Evolutionary conservation across 2,113 vertebrate species (phyloP), one percentile per base, ranked within the genome.

Genomic region (Kryptolebias marmoratus): DNA sequence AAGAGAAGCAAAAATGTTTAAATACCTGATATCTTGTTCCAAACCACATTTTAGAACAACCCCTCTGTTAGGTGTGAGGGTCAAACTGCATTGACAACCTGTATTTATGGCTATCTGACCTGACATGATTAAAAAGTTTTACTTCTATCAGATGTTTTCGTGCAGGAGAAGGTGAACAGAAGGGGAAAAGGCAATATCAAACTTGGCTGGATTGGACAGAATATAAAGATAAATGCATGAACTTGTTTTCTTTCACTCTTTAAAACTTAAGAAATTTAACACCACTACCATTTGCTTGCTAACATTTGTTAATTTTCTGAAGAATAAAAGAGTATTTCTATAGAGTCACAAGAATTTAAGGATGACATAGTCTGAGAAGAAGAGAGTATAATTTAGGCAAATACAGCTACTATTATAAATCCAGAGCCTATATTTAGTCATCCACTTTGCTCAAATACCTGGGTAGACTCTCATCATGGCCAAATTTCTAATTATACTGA

Each of bases 141-240:
- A 92, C 94, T 92, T 88, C 87, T 87, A 84, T 93, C 91, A 91
- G 81, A 92, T 90, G 93, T 91, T 92, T 90, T 87, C 89, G 86
- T 83, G 84, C 80, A 59, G 83, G 76, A 57, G 55, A 50, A 87
- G 66, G 75, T 74, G 67, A 81, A 70, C n/a, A 78, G 62, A 72
- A 32, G 1, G 49, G 18, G 18, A 72, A 64, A n/a, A 53, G 65
- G 44, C 61, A 73, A 86, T 85, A 87, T 86, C 80, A 72, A 58
- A 76, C 39, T 90, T 88, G 86, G 82, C 75, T 71, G 71, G 71
- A 81, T 76, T 0, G 9, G 16, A 45, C 0, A 85, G 83, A 91
- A 92, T 88, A 84, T 75, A 84, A 47, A 87, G 79, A 85, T 84
- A 71, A 91, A 87, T 87, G 81, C 77, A 90, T 86, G 77, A 83